These are phyloP conservation scores for Phoenicopterus ruber DNA, from an alignment of 2,113 vertebrate species.

Conservation along the genomic window DNA sequence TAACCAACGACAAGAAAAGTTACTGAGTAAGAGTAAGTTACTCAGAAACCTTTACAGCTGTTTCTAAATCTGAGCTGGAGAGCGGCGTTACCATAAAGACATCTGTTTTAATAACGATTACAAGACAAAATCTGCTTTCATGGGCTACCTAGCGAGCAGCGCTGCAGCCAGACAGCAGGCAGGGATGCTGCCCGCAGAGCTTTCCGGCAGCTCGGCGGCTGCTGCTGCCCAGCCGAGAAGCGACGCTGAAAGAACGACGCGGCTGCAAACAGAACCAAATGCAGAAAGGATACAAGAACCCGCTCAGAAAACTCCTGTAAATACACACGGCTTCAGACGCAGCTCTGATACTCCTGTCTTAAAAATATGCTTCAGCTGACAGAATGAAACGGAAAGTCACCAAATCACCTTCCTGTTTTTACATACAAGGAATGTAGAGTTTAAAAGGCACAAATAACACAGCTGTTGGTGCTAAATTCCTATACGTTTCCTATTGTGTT, in stretches of 20 bases:
- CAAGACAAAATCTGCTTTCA: not conserved
- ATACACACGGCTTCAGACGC: not conserved
- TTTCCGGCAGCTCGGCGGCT: not conserved
- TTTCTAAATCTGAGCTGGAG: not conserved
- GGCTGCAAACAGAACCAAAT: not conserved
- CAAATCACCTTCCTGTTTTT: not conserved
- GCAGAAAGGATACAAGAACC: not conserved
- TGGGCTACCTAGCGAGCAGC: not conserved
- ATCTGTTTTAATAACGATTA: not conserved
- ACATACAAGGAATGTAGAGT: not conserved
- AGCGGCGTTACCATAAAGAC: not conserved
- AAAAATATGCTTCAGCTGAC: not conserved
- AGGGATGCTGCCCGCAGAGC: not conserved
- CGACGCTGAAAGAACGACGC: accelerated
- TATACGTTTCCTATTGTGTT: not conserved
- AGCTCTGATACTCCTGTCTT: not conserved
- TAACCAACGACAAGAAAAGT: not conserved
- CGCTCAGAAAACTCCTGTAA: not conserved
- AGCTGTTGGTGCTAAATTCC: not conserved
- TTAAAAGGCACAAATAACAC: not conserved
- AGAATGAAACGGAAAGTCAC: not conserved
- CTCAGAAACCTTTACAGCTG: not conserved
- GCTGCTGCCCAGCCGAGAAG: not conserved
- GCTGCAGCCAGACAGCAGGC: not conserved
- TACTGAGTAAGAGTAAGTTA: not conserved